phyloP scores from a whole-genome alignment of 2,113 vertebrate species.

The Raja brachyura region DNA sequence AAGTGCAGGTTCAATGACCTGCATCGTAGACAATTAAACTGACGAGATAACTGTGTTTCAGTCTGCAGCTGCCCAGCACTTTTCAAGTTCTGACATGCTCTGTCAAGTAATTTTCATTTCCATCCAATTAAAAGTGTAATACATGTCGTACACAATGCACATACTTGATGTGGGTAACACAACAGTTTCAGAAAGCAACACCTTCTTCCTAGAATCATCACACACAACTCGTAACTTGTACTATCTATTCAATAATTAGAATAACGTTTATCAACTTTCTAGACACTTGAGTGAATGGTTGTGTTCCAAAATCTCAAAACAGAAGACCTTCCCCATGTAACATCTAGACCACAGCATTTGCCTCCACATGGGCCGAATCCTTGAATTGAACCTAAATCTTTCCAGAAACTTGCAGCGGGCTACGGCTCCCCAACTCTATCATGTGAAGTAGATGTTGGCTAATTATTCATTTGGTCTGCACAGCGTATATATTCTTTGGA shows the following conservation, averaged over 20 bases:
- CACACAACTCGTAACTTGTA: background rate
- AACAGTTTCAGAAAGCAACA: background rate
- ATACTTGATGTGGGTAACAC: background rate
- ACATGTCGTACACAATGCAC: background rate
- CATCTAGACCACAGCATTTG: background rate
- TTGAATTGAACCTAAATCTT: background rate
- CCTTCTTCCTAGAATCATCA: background rate
- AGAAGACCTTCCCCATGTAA: background rate
- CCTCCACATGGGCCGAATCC: background rate
- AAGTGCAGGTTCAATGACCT: background rate
- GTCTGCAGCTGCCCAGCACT: background rate
- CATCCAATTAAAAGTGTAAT: background rate
- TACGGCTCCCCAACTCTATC: background rate
- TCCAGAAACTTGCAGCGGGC: background rate
- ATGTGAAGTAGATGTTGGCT: background rate
- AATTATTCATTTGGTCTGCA: background rate
- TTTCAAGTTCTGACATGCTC: background rate
- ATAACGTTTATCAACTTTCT: background rate
- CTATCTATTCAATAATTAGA: background rate
- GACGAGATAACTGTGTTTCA: background rate
- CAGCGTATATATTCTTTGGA: background rate
- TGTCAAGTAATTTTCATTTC: conserved; percentile 14
- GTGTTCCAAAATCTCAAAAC: background rate
- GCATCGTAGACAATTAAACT: background rate
- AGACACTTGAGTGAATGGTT: background rate